These are phyloP conservation scores for Papilio demoleus DNA, from an alignment of 2,888 invertebrate species.

Conservation along the genomic window DNA sequence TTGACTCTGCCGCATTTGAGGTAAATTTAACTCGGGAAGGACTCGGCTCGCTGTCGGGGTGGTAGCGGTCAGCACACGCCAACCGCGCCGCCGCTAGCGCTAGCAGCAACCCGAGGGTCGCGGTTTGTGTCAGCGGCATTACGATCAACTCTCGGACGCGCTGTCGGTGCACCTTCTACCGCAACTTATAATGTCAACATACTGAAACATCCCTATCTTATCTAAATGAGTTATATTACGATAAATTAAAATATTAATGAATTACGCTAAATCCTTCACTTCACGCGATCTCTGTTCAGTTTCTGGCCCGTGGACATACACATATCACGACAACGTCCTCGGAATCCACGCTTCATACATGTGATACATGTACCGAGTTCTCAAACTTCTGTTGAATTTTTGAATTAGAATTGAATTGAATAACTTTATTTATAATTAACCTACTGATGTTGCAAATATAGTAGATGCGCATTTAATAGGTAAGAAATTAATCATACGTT, in stretches of 20 bases:
- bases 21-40: neutral
- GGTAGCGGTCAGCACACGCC: conserved; percentile 16
- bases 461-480: too few species aligned
- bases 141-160: neutral
- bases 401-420: too few species aligned
- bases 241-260: conserved; percentile 12
- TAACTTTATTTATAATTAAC: too few species aligned
- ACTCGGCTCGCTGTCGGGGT: neutral
- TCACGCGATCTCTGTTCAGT: neutral
- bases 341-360: neutral
- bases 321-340: neutral
- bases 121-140: neutral
- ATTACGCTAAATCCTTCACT: conserved; percentile 8
- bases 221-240: neutral
- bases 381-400: too few species aligned
- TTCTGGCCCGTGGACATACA: neutral
- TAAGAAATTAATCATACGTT: too few species aligned
- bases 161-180: neutral
- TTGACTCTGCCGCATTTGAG: conserved; percentile 40
- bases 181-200: neutral
- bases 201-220: conserved; percentile 18
- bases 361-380: too few species aligned
- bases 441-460: too few species aligned
- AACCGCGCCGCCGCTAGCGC: neutral
- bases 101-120: conserved; percentile 14